phyloP scores from a whole-genome alignment of 2,113 vertebrate genomes.

The Turdus rufiventris region DNA sequence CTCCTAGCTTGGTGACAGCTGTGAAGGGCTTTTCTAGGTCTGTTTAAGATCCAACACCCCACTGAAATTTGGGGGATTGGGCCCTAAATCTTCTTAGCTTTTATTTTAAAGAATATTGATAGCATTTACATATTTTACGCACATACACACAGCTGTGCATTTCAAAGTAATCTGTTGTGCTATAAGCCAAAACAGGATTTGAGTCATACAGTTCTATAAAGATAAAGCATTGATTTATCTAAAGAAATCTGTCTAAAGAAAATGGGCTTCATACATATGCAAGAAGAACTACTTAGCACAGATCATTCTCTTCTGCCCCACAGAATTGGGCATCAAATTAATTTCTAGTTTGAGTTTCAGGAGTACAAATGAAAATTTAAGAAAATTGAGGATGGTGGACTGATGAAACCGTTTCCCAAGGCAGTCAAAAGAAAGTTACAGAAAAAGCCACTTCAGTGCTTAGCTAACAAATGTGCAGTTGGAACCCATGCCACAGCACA shows the following conservation, averaged over 20 bases:
- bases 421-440: background rate
- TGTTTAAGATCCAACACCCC: background rate
- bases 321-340: background rate
- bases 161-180: conserved; percentile 31
- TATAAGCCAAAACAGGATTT: conserved; percentile 26
- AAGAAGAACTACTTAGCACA: background rate
- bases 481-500: background rate
- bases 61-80: background rate
- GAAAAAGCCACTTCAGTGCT: background rate
- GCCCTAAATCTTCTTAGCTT: background rate
- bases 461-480: background rate
- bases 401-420: background rate
- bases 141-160: background rate
- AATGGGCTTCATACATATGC: background rate
- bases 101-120: background rate
- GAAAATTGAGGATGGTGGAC: background rate
- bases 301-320: background rate
- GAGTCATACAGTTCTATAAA: background rate
- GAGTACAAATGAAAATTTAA: background rate
- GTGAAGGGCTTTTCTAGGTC: background rate
- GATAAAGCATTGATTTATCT: conserved; percentile 29
- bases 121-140: background rate
- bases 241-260: conserved; percentile 27
- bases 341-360: background rate
- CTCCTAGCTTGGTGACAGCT: background rate